Conservation (phyloP, 2,888 invertebrate genomes). For the Marronus borbonicus region DNA sequence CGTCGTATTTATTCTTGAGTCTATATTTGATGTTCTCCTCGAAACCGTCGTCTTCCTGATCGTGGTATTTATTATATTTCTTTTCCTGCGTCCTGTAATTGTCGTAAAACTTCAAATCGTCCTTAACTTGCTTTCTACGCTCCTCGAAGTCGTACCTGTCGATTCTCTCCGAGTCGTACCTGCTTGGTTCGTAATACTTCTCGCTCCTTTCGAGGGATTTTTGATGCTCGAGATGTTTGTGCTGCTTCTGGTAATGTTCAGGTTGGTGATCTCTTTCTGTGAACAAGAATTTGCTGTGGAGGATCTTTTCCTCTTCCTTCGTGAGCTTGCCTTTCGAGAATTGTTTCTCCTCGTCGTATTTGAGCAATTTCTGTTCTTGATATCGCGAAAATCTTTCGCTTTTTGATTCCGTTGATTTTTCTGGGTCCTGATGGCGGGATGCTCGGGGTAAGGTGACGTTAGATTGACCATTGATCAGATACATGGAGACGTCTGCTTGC, state of each 20-base stretch:
- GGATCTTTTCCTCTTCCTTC: constrained; percentile 67
- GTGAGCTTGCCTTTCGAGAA: constrained; percentile 53
- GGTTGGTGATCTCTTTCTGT: constrained; percentile 51
- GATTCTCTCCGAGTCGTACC: constrained; percentile 42
- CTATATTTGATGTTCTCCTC: constrained; percentile 63
- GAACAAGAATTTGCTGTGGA: constrained; percentile 58
- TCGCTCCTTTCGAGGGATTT: constrained; percentile 58
- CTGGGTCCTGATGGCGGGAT: constrained; percentile 51
- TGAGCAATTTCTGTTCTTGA: constrained; percentile 69
- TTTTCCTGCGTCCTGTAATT: constrained; percentile 41
- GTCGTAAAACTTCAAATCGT: constrained; percentile 48
- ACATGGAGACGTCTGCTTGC: constrained; percentile 73
- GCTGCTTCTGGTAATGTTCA: constrained; percentile 33
- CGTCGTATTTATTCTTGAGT: constrained; percentile 44
- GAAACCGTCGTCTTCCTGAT: constrained; percentile 64
- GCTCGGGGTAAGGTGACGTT: constrained; percentile 65
- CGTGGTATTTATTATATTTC: constrained; percentile 48
- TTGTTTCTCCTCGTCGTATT: constrained; percentile 57
- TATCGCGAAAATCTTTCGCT: constrained; percentile 71
- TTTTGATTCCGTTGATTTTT: constrained; percentile 65
- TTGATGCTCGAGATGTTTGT: constrained; percentile 60
- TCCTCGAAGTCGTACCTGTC: constrained; percentile 54
- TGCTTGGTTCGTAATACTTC: constrained; percentile 37
- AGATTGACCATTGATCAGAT: constrained; percentile 76
- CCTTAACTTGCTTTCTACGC: constrained; percentile 53